Percentiles rank a stretch among this genome's conserved stretches.
Conservation (phyloP, 2,797 vertebrate species). For the Semaprochilodus insignis region DNA sequence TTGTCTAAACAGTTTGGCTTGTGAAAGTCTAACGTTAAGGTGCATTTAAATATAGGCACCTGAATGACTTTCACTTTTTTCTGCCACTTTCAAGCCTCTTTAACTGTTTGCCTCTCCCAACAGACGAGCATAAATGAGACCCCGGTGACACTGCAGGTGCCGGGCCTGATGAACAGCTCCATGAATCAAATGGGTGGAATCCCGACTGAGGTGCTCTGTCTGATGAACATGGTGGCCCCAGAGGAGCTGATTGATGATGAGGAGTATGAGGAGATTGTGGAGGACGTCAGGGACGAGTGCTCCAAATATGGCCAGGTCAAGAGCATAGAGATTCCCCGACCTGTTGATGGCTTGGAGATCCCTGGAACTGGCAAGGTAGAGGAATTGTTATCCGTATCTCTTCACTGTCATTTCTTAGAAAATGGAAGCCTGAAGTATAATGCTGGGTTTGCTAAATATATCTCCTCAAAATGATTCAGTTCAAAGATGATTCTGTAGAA, state of each 20-base stretch:
- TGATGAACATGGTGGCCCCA: conserved; percentile 97
- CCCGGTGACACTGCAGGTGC: conserved; percentile 94
- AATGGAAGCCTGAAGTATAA: neutral
- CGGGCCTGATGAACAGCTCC: conserved; percentile 89
- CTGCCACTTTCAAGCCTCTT: neutral
- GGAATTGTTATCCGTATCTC: neutral
- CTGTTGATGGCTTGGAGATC: conserved; percentile 90
- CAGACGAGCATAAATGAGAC: conserved; percentile 96
- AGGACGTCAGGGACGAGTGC: conserved; percentile 92
- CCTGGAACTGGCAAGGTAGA: conserved; percentile 92
- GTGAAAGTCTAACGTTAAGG: neutral
- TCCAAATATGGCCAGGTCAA: conserved; percentile 94
- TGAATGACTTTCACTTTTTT: too few species aligned
- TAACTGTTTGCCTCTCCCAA: neutral
- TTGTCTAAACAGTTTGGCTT: neutral
- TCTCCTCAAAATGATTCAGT: neutral
- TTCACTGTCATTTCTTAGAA: neutral
- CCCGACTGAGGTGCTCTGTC: conserved; percentile 92
- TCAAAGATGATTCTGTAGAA: too few species aligned
- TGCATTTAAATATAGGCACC: neutral
- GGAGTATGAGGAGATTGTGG: conserved; percentile 94
- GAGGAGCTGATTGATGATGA: conserved; percentile 94
- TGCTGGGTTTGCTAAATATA: neutral
- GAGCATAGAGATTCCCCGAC: conserved; percentile 93
- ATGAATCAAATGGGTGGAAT: conserved; percentile 92